Conservation (phyloP, 2,113 vertebrate genomes). For the Silurus asotus region DNA sequence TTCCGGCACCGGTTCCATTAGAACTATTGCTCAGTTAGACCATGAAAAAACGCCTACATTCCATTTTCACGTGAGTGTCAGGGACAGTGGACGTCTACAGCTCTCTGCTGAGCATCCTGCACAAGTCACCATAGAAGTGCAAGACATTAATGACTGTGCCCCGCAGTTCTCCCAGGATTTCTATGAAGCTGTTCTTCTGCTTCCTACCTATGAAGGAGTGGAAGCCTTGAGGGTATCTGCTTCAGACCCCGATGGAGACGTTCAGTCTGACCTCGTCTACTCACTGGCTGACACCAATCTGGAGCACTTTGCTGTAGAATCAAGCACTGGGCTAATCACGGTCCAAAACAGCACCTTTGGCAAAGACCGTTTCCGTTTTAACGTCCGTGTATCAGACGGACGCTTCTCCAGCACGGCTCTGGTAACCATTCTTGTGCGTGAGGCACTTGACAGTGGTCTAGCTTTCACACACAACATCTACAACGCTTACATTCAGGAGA, state of each 20-base stretch:
- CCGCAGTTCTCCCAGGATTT: constrained; percentile 85
- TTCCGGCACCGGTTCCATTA: constrained; percentile 91
- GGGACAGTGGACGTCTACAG: constrained; percentile 89
- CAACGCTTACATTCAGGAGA: constrained; percentile 88
- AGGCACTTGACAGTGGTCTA: constrained; percentile 91
- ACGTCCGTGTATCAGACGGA: constrained; percentile 88
- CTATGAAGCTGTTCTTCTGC: constrained; percentile 87
- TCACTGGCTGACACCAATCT: constrained; percentile 83
- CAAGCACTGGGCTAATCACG: constrained; percentile 81
- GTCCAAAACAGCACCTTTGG: constrained; percentile 89
- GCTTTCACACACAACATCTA: constrained; percentile 87
- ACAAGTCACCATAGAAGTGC: constrained; percentile 89
- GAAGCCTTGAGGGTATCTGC: constrained; percentile 89
- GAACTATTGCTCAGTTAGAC: constrained; percentile 90
- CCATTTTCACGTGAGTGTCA: constrained; percentile 90
- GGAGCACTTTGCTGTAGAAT: constrained; percentile 85
- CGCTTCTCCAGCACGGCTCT: constrained; percentile 88
- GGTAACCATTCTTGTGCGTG: constrained; percentile 84
- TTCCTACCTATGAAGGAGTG: constrained; percentile 90
- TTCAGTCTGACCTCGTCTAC: constrained; percentile 83
- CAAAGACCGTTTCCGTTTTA: constrained; percentile 87
- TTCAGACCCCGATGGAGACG: constrained; percentile 85
- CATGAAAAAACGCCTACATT: constrained; percentile 87
- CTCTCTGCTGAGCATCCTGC: constrained; percentile 88
- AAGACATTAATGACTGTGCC: constrained; percentile 93